A percentile compares a stretch with the other conserved stretches of the same genome.
Evolutionary conservation across 1,140 invertebrate species (phyloP).

Genomic region (Magallana angulata): DNA sequence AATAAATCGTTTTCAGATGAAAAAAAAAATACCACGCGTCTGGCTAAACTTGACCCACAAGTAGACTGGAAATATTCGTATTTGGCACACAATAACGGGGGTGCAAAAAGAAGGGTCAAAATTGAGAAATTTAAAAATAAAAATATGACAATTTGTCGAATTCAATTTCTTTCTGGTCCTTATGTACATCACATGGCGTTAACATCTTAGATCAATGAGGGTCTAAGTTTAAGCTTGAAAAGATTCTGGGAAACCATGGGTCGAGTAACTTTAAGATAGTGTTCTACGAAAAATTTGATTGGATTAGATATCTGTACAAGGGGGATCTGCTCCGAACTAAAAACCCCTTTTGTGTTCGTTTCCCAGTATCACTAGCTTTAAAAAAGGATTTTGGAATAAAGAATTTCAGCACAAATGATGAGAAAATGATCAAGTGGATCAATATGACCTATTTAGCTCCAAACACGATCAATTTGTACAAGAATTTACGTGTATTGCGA

Average conservation of each 20-base stretch:
- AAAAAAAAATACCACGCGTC: no score
- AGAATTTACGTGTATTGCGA: not conserved
- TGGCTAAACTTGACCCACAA: no score
- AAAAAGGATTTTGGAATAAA: not conserved
- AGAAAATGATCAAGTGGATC: not conserved
- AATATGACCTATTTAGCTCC: not conserved
- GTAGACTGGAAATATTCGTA: no score
- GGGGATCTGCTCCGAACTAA: not conserved
- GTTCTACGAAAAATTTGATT: not conserved
- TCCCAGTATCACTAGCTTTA: not conserved
- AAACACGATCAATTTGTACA: not conserved
- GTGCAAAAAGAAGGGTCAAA: no score
- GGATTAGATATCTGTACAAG: not conserved
- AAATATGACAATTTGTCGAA: not conserved
- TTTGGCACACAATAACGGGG: no score
- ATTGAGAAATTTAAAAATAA: not conserved
- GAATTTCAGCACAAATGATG: not conserved
- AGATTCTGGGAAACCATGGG: not conserved
- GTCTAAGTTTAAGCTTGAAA: not conserved
- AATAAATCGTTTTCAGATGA: not conserved
- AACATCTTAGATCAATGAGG: not conserved
- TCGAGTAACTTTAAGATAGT: not conserved
- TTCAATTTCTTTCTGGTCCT: not conserved
- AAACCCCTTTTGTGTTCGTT: not conserved
- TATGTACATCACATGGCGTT: not conserved